These are phyloP conservation scores for Diglossa cyanea DNA, from an alignment of 2,797 vertebrate genomes.

Conservation along the genomic window DNA sequence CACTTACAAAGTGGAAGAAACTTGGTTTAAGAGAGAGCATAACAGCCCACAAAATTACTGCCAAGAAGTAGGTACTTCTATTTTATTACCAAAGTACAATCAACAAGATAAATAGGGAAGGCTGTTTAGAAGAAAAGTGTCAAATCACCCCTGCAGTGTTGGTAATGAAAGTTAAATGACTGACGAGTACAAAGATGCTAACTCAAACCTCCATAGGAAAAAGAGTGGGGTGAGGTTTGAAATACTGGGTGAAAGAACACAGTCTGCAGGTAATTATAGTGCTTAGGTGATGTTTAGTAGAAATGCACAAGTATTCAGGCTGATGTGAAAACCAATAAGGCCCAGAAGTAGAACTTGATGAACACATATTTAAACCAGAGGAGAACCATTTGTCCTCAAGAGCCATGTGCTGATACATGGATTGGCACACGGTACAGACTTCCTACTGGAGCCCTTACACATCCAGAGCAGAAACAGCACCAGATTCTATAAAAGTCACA, in stretches of 20 bases:
- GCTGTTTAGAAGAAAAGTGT: not conserved
- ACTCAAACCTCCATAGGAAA: not conserved
- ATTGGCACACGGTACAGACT: not conserved
- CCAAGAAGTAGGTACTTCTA: not conserved
- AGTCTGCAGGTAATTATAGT: not conserved
- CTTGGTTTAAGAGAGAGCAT: not conserved
- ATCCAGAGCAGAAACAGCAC: not conserved
- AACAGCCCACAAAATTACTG: not conserved
- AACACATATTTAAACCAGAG: not conserved
- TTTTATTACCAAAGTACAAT: not conserved
- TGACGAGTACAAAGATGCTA: not conserved
- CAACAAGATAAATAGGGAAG: not conserved
- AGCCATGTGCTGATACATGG: fast-evolving
- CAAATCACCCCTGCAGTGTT: not conserved
- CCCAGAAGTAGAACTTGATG: not conserved
- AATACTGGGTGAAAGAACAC: not conserved
- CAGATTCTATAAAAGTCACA: not conserved
- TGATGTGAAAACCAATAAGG: not conserved
- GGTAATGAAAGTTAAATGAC: not conserved
- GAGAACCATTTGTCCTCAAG: not conserved
- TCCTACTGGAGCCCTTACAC: not conserved
- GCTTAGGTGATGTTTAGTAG: not conserved
- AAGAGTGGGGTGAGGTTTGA: not conserved
- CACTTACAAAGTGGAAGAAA: not conserved
- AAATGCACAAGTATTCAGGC: not conserved